phyloP scores from a whole-genome alignment of 2,888 invertebrate species.

The Didymodactylos carnosus region DNA sequence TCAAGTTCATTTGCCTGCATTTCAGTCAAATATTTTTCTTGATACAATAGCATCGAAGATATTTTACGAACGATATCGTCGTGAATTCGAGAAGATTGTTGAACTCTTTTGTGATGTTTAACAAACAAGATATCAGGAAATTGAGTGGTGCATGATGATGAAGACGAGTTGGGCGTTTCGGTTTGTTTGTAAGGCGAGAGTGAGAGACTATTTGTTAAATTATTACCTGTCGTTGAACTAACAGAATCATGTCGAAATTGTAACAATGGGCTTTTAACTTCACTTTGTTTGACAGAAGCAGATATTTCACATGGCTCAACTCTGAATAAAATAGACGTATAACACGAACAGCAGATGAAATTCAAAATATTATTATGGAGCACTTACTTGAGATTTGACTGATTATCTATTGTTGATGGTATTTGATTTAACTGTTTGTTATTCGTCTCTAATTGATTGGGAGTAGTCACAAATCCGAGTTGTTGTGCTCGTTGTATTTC shows the following conservation, averaged over 20 bases:
- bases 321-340: too few species aligned
- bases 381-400: too few species aligned
- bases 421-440: neutral
- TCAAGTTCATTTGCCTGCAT: slow-evolving; percentile 2
- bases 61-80: neutral
- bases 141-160: neutral
- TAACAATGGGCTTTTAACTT: too few species aligned
- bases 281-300: too few species aligned
- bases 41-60: neutral
- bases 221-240: neutral
- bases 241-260: neutral
- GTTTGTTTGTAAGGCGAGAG: neutral
- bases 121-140: neutral
- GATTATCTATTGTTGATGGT: too few species aligned
- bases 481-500: neutral
- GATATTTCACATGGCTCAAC: too few species aligned
- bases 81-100: neutral
- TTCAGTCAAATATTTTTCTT: neutral
- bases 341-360: too few species aligned
- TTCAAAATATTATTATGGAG: too few species aligned
- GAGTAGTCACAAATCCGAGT: too few species aligned
- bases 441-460: neutral
- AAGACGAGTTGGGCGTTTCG: neutral
- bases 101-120: neutral
- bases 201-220: too few species aligned